A percentile compares a stretch with the other conserved stretches of the same genome.
phyloP scores from a whole-genome alignment of 1,140 invertebrate species.

The Phocides pigmalion region DNA sequence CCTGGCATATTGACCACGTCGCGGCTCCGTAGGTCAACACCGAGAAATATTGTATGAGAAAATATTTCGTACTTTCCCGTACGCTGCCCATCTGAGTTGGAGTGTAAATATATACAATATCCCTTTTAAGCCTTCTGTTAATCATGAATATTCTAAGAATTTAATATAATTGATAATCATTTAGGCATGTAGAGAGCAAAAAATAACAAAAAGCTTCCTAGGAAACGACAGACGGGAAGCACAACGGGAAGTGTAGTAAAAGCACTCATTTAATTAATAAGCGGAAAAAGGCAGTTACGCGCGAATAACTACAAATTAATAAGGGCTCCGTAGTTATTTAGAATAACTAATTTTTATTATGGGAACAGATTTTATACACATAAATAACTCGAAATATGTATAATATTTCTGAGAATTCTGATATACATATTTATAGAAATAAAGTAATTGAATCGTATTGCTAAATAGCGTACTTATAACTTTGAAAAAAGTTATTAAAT shows the following conservation, averaged over 20 bases:
- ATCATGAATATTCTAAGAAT: not conserved
- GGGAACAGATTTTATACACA: not conserved
- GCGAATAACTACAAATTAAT: constrained; percentile 20
- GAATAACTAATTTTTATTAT: not conserved
- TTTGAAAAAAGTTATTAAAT: too few relatives aligned
- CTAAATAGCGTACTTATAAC: too few relatives aligned
- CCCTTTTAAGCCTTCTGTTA: too few relatives aligned
- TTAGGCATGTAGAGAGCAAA: not conserved
- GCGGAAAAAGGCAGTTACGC: constrained; percentile 31
- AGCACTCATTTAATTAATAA: constrained; percentile 35
- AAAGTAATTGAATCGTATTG: too few relatives aligned
- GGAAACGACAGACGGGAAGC: constrained; percentile 22
- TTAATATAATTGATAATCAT: not conserved
- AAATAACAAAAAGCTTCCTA: constrained; percentile 8
- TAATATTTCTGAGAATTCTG: too few relatives aligned
- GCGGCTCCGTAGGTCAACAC: too few relatives aligned
- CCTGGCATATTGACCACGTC: too few relatives aligned
- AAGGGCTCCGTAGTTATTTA: constrained; percentile 19
- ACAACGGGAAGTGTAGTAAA: constrained; percentile 30
- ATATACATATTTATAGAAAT: too few relatives aligned
- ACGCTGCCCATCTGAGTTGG: too few relatives aligned
- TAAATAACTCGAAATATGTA: not conserved
- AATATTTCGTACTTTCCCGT: too few relatives aligned
- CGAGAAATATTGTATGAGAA: too few relatives aligned
- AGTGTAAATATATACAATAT: too few relatives aligned